Evolutionary conservation across 1,140 invertebrate species (phyloP), one percentile per base, ranked within the genome.

Genomic region (Drosophila micromelanica): DNA sequence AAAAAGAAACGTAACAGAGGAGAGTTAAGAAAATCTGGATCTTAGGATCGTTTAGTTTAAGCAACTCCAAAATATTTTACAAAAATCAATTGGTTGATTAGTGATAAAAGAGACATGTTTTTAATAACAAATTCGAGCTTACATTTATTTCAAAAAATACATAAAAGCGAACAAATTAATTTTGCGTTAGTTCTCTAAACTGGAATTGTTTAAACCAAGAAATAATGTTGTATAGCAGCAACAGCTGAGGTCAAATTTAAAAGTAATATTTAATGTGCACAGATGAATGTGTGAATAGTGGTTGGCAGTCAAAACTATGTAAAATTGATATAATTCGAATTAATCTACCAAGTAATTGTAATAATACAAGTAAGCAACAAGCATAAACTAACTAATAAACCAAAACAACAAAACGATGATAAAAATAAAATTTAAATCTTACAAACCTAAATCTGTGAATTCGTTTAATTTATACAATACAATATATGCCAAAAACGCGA

Each of bases 81-180:
- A 73, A 63, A 64, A 76, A 71, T 79, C 70, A 61, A 76, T 87
- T 84, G 81, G 79, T 78, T 79, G 73, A 56, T 87, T 77, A 86
- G 86, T 81, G 64, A 75, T 69, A 69, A 69, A 55, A 38, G 59
- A 70, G 9, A 76, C 48, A 74, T 76, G 71, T 82, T 90, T 90
- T 79, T 72, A 63, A 80, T 35, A 62, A 68, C 40, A 73, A 90
- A 90, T 90, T 90, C 87, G 87, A 90, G 87, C 87, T 90, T 90
- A 90, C 56, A 86, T 80, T 72, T 78, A 73, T 89, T 87, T 67
- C 64, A 77, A 37, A 68, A 62, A 65, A 17, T 13, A 52, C 17
- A 64, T 13, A 60, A 74, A 32, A 51, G 37, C 27, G 15, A 64
- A 67, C 56, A 59, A 71, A 52, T 54, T 51, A 11, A 60, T 76